Percentiles rank a stretch among this genome's conserved stretches.
Evolutionary conservation across 2,888 invertebrate genomes (phyloP).

Genomic region (Onchidella celtica): DNA sequence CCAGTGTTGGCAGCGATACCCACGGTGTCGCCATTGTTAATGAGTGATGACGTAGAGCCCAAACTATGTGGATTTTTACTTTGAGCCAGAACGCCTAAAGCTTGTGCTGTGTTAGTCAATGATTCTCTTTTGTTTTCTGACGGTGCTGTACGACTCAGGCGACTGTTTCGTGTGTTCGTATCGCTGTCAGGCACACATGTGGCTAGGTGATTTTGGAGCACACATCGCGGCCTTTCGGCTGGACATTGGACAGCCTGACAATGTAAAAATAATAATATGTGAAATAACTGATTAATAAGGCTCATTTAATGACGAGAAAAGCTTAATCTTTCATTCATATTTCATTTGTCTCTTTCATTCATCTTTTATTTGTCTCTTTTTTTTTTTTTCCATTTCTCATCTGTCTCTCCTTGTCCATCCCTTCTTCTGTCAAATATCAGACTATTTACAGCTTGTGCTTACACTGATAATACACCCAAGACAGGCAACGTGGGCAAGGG

Average conservation of each 20-base stretch:
- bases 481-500: neutral
- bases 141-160: neutral
- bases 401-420: constrained; percentile 28
- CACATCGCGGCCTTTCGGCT: constrained; percentile 4
- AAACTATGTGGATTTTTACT: neutral
- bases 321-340: neutral
- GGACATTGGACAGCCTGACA: constrained; percentile 31
- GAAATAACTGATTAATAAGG: neutral
- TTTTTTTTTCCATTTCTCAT: neutral
- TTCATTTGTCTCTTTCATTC: neutral
- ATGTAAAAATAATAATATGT: neutral
- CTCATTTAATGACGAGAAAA: neutral
- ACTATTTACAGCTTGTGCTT: neutral
- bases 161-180: neutral
- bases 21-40: neutral
- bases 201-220: neutral
- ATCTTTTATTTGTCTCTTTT: neutral
- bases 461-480: neutral
- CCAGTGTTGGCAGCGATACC: neutral
- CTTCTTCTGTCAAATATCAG: neutral
- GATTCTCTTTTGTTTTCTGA: neutral
- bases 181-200: neutral
- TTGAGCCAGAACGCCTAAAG: neutral
- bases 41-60: too few relatives aligned
- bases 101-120: neutral